Evolutionary conservation across 2,888 invertebrate genomes (phyloP), one percentile per base, ranked within the genome.

Genomic region (Microplitis deprimator): DNA sequence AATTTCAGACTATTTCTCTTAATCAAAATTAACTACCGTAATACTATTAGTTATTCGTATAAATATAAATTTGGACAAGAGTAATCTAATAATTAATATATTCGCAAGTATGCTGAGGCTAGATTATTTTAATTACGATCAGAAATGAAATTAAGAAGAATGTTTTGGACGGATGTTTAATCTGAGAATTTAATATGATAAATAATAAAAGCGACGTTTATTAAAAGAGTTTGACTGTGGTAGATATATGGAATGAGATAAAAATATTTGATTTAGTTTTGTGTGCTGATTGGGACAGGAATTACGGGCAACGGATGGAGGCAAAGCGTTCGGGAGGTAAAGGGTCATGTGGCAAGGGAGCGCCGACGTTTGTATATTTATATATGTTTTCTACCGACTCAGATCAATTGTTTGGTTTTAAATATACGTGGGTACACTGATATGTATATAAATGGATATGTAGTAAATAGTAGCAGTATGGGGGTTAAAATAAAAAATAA

Each of bases 331-430:
- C 50, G 50, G 50, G 13, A 13, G 50, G 50, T 13, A 50, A 50
- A 50, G 50, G 50, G 68, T 82, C 79, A 80, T 75, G 68, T 60
- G 80, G 81, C 81, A 83, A 83, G 83, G 84, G 85, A 81, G 84
- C 82, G 84, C 82, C 80, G 69, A 68, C 77, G 74, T 80, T 78
- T 76, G 79, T 81, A 78, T 81, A 77, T 79, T 76, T 79, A 79
- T 81, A 68, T 75, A 82, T 81, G 79, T 82, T 85, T 85, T 84
- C 82, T 81, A 79, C 71, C 80, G 80, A 78, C 77, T 81, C 80
- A 72, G 83, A 83, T 82, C 84, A 84, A 86, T 87, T 85, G 84
- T 83, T 77, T 75, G 65, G 77, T 77, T 81, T 81, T 77, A 65
- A 76, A 75, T 71, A 78, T 77, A 79, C 76, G 77, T 68, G 71